phyloP scores from a whole-genome alignment of 2,113 vertebrate genomes.

The Caranx melampygus region DNA sequence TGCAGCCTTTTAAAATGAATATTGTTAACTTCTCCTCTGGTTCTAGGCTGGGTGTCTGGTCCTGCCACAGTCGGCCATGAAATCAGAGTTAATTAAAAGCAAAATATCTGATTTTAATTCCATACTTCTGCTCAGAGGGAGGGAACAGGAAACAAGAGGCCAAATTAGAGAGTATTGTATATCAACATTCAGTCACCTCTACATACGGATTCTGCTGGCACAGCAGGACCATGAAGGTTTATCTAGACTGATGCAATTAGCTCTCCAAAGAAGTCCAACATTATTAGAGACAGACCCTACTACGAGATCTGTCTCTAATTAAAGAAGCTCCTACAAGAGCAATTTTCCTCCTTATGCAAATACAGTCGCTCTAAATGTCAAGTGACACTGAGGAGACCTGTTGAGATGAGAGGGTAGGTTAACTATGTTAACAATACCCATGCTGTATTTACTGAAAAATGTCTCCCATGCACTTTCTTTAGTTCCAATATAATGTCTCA shows the following conservation, averaged over 20 bases:
- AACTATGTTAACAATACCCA: neutral
- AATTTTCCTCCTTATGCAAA: conserved; percentile 28
- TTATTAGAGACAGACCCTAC: conserved; percentile 40
- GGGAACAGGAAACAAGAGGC: conserved; percentile 1
- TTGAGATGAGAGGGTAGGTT: neutral
- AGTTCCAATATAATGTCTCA: neutral
- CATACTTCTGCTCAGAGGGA: conserved; percentile 9
- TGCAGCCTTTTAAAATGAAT: conserved; percentile 31
- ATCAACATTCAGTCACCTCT: conserved; percentile 31
- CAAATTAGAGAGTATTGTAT: conserved; percentile 27
- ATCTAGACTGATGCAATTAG: conserved; percentile 44
- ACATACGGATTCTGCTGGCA: conserved; percentile 16
- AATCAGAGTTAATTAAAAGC: conserved; percentile 18
- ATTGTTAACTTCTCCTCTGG: neutral
- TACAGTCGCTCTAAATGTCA: conserved; percentile 4
- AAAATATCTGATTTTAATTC: conserved; percentile 28
- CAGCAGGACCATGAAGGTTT: conserved; percentile 12
- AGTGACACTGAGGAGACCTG: neutral
- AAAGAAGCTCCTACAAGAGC: conserved; percentile 10
- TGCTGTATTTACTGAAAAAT: neutral
- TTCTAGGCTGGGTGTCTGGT: conserved; percentile 11
- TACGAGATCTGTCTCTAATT: conserved; percentile 30
- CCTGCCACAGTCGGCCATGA: conserved; percentile 8
- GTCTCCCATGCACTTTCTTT: neutral
- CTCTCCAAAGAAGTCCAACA: conserved; percentile 8